Conservation (phyloP, 1,140 invertebrate genomes). For the Diprion similis region DNA sequence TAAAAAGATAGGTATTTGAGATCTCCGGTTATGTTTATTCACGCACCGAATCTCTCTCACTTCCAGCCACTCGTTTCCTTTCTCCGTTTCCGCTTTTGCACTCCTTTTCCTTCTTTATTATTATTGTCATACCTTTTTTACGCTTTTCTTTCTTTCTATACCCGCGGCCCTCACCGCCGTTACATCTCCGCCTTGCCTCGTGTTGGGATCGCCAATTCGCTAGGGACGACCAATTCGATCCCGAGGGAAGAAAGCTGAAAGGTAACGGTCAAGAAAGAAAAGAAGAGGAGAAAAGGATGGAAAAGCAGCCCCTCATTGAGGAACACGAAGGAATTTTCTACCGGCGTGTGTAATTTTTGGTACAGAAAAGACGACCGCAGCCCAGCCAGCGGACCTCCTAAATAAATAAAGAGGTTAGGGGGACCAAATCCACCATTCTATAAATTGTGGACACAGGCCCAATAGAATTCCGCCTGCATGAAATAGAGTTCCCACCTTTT, state of each 20-base stretch:
- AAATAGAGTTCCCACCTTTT: background rate
- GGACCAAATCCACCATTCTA: background rate
- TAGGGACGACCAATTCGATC: background rate
- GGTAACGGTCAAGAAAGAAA: background rate
- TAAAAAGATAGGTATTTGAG: slow-evolving; percentile 3
- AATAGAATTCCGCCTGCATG: background rate
- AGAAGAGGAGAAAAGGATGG: background rate
- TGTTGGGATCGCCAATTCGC: background rate
- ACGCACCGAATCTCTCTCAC: background rate
- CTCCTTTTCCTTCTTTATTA: no score
- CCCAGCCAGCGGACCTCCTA: background rate
- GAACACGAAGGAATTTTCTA: slow-evolving; percentile 5
- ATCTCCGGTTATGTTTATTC: slow-evolving; percentile 2
- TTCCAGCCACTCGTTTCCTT: background rate
- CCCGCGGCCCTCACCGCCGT: no score
- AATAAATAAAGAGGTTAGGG: background rate
- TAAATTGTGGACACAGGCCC: background rate
- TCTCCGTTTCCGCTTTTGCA: no score
- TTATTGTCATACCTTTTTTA: background rate
- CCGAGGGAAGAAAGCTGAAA: background rate
- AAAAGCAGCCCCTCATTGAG: background rate
- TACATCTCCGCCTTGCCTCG: background rate
- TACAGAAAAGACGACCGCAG: slow-evolving; percentile 4
- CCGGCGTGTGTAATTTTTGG: background rate
- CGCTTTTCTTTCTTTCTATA: background rate